A percentile compares a stretch with the other conserved stretches of the same genome.
Evolutionary conservation across 2,797 vertebrate genomes (phyloP).

Genomic region (Acanthurus leucopareius): DNA sequence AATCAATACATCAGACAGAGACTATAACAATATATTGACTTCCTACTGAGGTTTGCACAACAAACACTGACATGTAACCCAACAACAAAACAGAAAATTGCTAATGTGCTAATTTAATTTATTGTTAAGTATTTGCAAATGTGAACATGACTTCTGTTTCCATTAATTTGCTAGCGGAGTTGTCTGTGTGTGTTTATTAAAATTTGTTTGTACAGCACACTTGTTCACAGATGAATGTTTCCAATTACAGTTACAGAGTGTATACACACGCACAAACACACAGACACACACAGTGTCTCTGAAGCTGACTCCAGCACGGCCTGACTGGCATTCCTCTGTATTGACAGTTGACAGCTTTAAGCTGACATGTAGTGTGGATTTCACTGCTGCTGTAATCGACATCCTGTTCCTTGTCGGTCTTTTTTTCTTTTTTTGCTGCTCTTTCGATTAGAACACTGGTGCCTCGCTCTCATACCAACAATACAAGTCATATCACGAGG

Average conservation of each 20-base stretch:
- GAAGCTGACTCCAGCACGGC: slow-evolving; percentile 40
- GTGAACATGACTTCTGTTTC: neutral
- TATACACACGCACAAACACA: slow-evolving; percentile 19
- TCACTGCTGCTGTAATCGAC: slow-evolving; percentile 73
- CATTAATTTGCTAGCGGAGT: slow-evolving; percentile 16
- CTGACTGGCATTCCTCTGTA: slow-evolving; percentile 68
- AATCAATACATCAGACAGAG: slow-evolving; percentile 3
- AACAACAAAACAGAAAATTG: slow-evolving; percentile 20
- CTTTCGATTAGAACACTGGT: slow-evolving; percentile 27
- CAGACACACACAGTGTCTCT: slow-evolving; percentile 2
- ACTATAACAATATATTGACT: neutral
- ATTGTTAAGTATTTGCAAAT: neutral
- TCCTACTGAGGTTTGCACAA: neutral
- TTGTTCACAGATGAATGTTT: slow-evolving; percentile 47
- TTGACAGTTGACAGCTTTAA: slow-evolving; percentile 77
- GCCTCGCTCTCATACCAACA: slow-evolving; percentile 54
- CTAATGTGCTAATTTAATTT: slow-evolving; percentile 24
- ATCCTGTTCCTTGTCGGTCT: slow-evolving; percentile 65
- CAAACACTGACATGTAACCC: neutral
- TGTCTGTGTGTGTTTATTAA: neutral
- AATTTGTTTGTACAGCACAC: slow-evolving; percentile 33
- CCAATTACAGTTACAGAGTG: slow-evolving; percentile 62
- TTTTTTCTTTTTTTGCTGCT: slow-evolving; percentile 40
- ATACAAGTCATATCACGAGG: slow-evolving; percentile 37
- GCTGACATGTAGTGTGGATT: slow-evolving; percentile 73